Conservation (phyloP, 30 jellyfish, hydroid and myxozoan species). For the Aurelia coerulea region DNA sequence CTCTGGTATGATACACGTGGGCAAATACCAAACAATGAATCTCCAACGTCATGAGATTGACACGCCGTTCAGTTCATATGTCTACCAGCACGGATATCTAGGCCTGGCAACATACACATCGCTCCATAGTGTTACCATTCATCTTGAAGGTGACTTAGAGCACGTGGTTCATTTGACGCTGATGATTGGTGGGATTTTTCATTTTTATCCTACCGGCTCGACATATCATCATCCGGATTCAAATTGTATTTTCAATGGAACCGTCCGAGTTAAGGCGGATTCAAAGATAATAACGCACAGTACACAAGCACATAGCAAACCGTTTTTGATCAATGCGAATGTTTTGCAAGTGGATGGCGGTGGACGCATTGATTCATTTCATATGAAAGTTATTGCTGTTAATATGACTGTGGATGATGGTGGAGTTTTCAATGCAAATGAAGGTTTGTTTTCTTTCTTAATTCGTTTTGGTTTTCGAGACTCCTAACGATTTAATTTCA, state of each 20-base stretch:
- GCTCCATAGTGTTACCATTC: slow-evolving; percentile 49
- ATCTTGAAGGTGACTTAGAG: slow-evolving; percentile 68
- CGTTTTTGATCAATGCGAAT: slow-evolving; percentile 27
- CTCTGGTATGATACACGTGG: slow-evolving; percentile 59
- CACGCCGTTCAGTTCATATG: slow-evolving; percentile 71
- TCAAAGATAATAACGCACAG: slow-evolving; percentile 49
- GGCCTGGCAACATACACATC: slow-evolving; percentile 68
- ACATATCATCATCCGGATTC: slow-evolving; percentile 51
- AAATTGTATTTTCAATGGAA: slow-evolving; percentile 48
- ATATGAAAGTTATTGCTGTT: slow-evolving; percentile 15
- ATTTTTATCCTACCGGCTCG: slow-evolving; percentile 54
- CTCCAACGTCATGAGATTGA: slow-evolving; percentile 55
- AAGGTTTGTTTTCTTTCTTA: slow-evolving; percentile 20
- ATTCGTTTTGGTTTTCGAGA: no score
- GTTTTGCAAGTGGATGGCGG: slow-evolving; percentile 63
- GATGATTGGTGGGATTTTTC: slow-evolving; percentile 64
- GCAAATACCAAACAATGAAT: slow-evolving; percentile 62
- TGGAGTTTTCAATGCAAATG: slow-evolving; percentile 46
- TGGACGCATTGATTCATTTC: slow-evolving; percentile 34
- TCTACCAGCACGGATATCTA: slow-evolving; percentile 56
- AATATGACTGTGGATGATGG: slow-evolving; percentile 73
- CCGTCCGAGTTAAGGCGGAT: slow-evolving; percentile 69
- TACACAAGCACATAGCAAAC: slow-evolving; percentile 39
- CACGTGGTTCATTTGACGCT: slow-evolving; percentile 61
- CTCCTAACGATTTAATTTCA: no score